Evolutionary conservation across 2,113 vertebrate genomes (phyloP), one percentile per base, ranked within the genome.

Genomic region (Ammodramus savannarum): DNA sequence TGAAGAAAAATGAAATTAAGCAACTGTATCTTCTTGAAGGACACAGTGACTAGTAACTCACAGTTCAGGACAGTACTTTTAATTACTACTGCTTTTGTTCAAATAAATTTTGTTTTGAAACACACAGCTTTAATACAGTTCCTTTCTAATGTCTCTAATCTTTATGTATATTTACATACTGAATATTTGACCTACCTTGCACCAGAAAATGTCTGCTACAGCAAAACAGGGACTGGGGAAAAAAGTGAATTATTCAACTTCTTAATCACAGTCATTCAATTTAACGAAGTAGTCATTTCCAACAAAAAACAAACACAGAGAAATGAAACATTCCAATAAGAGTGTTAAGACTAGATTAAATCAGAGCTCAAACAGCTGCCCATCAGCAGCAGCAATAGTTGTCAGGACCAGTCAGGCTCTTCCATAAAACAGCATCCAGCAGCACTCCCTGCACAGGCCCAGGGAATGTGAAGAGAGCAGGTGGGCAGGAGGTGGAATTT

Each of bases 401-500:
- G 65, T 41, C 57, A 43, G 66, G 34, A 52, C 8, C 16, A 36
- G 6, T 23, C 25, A 44, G 52, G 7, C 43, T 68, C 48, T 41
- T 41, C 21, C 7, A 16, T 3, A 22, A 65, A 57, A 6, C 25
- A 34, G 31, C 17, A 58, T 55, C 51, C 29, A 54, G 7, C 39
- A 61, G 22, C 71, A 43, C 11, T 31, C 22, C 31, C 26, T 18
- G 51, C n/a, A 38, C 7, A 57, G 38, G 82, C 34, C 41, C 17
- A 7, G 2, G 62, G 26, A 65, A 57, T 13, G 27, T 10, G 39
- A 68, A 17, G 3, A 36, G 36, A 74, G 11, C 1, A 1, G 5
- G 36, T 23, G 10, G 32, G 13, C 1, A 8, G 38, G 3, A 36
- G 3, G 2, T 18, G 41, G 2, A 3, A 3, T 26, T 54, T 43